These are phyloP conservation scores for Pavo muticus DNA, from an alignment of 2,113 vertebrate genomes.

Conservation along the genomic window DNA sequence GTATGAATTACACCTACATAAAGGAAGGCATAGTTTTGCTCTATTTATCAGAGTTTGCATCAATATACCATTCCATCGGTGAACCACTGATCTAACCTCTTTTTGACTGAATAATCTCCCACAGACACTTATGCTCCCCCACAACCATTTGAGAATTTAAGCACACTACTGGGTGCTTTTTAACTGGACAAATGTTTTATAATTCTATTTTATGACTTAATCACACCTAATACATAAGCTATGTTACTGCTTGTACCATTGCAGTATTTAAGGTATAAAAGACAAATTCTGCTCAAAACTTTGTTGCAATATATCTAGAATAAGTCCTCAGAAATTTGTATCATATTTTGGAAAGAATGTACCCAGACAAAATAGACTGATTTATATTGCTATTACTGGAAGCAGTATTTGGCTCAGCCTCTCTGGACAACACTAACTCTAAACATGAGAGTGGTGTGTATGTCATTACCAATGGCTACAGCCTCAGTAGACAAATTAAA, in stretches of 20 bases:
- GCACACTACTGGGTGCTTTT: not conserved
- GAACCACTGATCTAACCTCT: not conserved
- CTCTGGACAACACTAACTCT: not conserved
- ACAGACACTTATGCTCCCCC: not conserved
- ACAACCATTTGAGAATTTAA: accelerated
- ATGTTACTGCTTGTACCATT: not conserved
- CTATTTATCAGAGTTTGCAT: not conserved
- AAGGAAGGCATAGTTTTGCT: not conserved
- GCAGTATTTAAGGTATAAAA: not conserved
- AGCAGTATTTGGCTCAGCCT: not conserved
- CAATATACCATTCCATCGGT: not conserved
- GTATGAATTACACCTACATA: not conserved
- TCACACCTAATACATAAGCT: not conserved
- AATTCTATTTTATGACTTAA: not conserved
- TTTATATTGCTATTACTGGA: not conserved
- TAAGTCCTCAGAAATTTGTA: not conserved
- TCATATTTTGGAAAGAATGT: not conserved
- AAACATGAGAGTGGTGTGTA: not conserved
- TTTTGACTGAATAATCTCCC: not conserved
- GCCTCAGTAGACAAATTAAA: not conserved
- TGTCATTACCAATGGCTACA: not conserved
- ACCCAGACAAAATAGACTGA: not conserved
- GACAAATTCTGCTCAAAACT: not conserved
- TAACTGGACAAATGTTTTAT: not conserved
- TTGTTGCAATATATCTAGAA: not conserved